Evolutionary conservation across 2,888 invertebrate species (phyloP).

Genomic region (Lasius platythorax): DNA sequence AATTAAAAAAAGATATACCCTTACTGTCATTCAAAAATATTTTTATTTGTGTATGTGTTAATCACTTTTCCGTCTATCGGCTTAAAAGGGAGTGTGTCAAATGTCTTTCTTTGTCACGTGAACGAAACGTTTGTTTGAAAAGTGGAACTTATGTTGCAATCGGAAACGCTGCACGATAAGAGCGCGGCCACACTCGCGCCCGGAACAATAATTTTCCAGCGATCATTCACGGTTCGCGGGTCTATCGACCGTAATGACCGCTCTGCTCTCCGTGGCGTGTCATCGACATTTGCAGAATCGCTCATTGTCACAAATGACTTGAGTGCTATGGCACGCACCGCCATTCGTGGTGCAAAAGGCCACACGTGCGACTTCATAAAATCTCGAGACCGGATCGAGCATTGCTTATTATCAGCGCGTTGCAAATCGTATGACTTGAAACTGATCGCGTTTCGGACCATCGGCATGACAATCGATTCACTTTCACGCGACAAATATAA

Average conservation of each 20-base stretch:
- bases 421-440: slow-evolving; percentile 49
- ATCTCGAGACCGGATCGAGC: slow-evolving; percentile 37
- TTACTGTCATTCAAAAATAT: neutral
- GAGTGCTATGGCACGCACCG: slow-evolving; percentile 34
- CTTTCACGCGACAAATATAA: slow-evolving; percentile 35
- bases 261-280: slow-evolving; percentile 56
- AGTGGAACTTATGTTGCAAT: slow-evolving; percentile 31
- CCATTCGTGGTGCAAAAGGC: slow-evolving; percentile 51
- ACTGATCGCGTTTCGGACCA: neutral
- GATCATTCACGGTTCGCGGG: slow-evolving; percentile 53
- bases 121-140: slow-evolving; percentile 26
- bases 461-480: slow-evolving; percentile 34
- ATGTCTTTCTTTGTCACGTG: neutral
- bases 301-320: slow-evolving; percentile 68
- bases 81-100: slow-evolving; percentile 8
- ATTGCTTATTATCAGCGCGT: slow-evolving; percentile 62
- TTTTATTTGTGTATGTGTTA: neutral
- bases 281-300: slow-evolving; percentile 70
- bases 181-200: slow-evolving; percentile 40
- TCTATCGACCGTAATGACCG: slow-evolving; percentile 54
- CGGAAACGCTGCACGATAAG: slow-evolving; percentile 38
- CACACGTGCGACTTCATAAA: slow-evolving; percentile 51
- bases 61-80: neutral
- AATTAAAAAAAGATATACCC: neutral
- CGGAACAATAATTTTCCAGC: slow-evolving; percentile 56